These are phyloP conservation scores for Ammospiza caudacuta DNA, from an alignment of 2,113 vertebrate genomes.

Conservation along the genomic window DNA sequence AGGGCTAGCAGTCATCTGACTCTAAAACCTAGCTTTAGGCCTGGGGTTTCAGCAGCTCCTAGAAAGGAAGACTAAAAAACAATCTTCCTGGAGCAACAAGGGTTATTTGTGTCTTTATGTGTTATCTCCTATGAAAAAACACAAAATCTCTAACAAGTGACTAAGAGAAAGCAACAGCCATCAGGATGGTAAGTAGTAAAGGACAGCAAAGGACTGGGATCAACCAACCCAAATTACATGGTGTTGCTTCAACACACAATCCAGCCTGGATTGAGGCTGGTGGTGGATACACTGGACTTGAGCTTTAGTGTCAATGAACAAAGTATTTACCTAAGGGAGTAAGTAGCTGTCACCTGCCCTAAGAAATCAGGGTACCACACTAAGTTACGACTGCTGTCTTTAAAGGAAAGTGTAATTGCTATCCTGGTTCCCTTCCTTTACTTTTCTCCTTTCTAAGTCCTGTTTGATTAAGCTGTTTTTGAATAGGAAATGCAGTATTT, in stretches of 20 bases:
- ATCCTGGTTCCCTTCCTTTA: not conserved
- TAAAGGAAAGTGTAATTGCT: not conserved
- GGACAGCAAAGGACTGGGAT: not conserved
- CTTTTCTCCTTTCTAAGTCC: not conserved
- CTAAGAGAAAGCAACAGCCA: not conserved
- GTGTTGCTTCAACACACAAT: not conserved
- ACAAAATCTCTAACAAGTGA: not conserved
- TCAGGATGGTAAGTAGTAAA: not conserved
- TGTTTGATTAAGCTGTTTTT: not conserved
- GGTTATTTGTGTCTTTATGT: not conserved
- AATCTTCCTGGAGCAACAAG: not conserved
- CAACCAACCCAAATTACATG: not conserved
- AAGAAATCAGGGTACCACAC: not conserved
- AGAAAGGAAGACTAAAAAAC: not conserved
- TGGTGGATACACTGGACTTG: not conserved
- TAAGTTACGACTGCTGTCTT: not conserved
- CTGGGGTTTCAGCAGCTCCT: not conserved
- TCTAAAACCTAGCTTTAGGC: not conserved
- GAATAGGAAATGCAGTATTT: not conserved
- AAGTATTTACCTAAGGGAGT: not conserved
- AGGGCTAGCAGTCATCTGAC: not conserved
- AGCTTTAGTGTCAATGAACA: not conserved
- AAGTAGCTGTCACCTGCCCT: not conserved
- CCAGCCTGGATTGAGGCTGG: not conserved
- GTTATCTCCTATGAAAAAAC: not conserved